Conservation (phyloP, 2,113 vertebrate genomes). For the Ammodytes dubius region DNA sequence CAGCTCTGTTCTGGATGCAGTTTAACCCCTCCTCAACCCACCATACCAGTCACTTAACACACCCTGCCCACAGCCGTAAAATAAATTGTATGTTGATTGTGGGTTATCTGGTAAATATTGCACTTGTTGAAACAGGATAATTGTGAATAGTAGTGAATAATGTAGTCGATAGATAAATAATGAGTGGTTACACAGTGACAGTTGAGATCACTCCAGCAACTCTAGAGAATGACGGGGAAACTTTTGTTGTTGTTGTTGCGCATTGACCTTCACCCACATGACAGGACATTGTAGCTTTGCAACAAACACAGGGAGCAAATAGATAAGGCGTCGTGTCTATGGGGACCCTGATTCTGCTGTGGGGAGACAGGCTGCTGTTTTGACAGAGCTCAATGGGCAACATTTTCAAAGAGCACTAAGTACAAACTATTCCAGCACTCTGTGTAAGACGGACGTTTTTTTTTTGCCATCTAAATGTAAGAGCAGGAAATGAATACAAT, state of each 20-base stretch:
- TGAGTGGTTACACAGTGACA: background rate
- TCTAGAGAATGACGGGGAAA: constrained; percentile 10
- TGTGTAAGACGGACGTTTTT: no score
- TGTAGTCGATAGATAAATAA: constrained; percentile 17
- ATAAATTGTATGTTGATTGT: background rate
- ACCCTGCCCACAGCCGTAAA: constrained; percentile 14
- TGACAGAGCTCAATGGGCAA: constrained; percentile 27
- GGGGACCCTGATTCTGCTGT: constrained; percentile 11
- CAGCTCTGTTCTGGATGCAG: constrained; percentile 8
- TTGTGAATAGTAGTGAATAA: background rate
- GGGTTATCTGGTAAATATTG: constrained; percentile 52
- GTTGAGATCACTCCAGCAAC: constrained; percentile 21
- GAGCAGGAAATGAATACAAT: constrained; percentile 41
- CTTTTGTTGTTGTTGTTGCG: background rate
- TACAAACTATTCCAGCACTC: background rate
- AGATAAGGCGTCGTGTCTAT: constrained; percentile 54
- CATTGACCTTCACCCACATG: constrained; percentile 28
- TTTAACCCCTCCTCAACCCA: background rate
- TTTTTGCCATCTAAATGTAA: constrained; percentile 5
- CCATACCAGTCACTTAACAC: background rate
- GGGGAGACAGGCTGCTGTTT: constrained; percentile 10
- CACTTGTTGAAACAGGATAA: constrained; percentile 32
- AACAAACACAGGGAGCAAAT: constrained; percentile 29
- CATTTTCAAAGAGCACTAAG: background rate
- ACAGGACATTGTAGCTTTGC: constrained; percentile 37